Evolutionary conservation across 30 jellyfish, hydroid and myxozoan species (phyloP), one percentile per base, ranked within the genome.

Genomic region (Hydractinia echinata): DNA sequence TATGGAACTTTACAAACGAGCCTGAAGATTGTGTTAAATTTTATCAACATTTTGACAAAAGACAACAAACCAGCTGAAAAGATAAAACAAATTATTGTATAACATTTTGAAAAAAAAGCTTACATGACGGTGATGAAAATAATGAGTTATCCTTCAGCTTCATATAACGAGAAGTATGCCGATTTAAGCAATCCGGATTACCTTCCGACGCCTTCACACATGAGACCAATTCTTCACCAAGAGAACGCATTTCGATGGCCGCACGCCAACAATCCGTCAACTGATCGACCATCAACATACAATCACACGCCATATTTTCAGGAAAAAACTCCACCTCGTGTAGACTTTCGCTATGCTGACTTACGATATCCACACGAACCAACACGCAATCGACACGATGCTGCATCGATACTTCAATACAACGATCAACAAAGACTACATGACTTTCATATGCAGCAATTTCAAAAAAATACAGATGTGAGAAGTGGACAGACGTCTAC

Each of bases 221-320:
- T 51, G 19, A 64, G 74, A 64, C 74, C 74, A 64, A 44, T 64
- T 64, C 51, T 64, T 7, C 74, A 3, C 74, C 74, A 64, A 64
- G 74, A 64, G 1, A 64, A 44, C 74, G 39, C 39, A n/a, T 64
- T 64, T 51, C 74, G 74, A n/a, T 64, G 74, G 74, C 74, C 74
- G 7, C 74, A 64, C 16, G 0, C 74, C 74, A 64, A 64, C 39
- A 13, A 7, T 6, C 9, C 74, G 74, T 30, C 44, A 30, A 64
- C 10, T 2, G 74, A 64, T n/a, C 19, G 74, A 64, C 6, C 9
- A 13, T 64, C 39, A 30, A 30, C 44, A 51, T 64, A 64, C 39
- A 64, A 64, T 64, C 39, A 51, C 74, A 64, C 19, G 19, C 74
- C 19, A 64, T 64, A 64, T 13, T 64, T 64, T 13, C 74, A 6